Evolutionary conservation across 2,888 invertebrate species (phyloP).

Genomic region (Siphonodentalium dalli): DNA sequence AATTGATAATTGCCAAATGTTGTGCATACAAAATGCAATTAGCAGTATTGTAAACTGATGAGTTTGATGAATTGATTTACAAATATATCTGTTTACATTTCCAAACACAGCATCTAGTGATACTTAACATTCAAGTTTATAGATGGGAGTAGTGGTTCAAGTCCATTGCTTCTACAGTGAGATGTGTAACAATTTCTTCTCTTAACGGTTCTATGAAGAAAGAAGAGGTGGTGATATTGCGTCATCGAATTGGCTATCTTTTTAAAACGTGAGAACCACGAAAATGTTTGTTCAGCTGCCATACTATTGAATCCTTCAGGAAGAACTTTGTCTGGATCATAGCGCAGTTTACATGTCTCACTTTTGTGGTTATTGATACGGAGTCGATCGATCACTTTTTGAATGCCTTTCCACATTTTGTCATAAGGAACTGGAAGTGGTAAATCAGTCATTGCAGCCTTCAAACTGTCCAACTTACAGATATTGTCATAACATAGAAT

Average conservation of each 20-base stretch:
- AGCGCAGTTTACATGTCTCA: conserved; percentile 1
- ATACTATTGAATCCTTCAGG: conserved; percentile 12
- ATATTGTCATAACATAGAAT: conserved; percentile 14
- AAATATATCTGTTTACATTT: too few relatives aligned
- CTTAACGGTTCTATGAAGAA: too few relatives aligned
- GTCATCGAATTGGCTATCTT: conserved; percentile 11
- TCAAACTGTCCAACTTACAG: conserved; percentile 3
- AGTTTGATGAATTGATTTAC: too few relatives aligned
- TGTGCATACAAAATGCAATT: too few relatives aligned
- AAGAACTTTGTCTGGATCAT: conserved; percentile 6
- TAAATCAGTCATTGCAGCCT: not conserved
- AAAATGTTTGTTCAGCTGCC: conserved; percentile 16
- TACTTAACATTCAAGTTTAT: too few relatives aligned
- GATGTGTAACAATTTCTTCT: too few relatives aligned
- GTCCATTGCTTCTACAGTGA: too few relatives aligned
- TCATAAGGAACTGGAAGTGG: conserved; percentile 9
- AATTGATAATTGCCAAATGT: too few relatives aligned
- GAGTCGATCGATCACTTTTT: conserved; percentile 10
- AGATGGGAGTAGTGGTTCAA: too few relatives aligned
- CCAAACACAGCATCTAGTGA: too few relatives aligned
- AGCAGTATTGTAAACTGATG: too few relatives aligned
- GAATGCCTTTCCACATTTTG: conserved; percentile 11
- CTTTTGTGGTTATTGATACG: conserved; percentile 12
- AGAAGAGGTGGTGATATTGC: too few relatives aligned
- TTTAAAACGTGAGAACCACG: conserved; percentile 10